A percentile compares a stretch with the other conserved stretches of the same genome.
Conservation (phyloP, 2,888 invertebrate species). For the Parascotia fuliginaria region DNA sequence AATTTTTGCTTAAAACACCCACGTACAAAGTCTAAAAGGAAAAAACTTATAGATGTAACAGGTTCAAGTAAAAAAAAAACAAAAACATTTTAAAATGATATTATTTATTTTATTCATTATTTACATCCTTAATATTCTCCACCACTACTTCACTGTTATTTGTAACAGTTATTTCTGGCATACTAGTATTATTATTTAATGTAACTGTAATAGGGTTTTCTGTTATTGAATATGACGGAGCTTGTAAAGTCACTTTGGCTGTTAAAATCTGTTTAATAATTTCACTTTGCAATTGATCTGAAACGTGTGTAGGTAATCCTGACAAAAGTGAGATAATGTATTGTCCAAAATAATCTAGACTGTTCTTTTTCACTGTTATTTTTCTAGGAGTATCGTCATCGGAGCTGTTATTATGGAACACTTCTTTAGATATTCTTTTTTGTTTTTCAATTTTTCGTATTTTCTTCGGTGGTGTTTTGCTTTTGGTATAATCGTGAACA, state of each 20-base stretch:
- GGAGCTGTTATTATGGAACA: constrained; percentile 1
- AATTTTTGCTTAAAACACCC: too few species aligned
- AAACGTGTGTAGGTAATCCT: constrained; percentile 49
- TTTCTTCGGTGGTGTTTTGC: background rate
- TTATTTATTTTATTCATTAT: background rate
- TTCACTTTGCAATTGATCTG: constrained; percentile 52
- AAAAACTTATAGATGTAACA: too few species aligned
- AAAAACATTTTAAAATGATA: too few species aligned
- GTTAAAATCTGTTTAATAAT: constrained; percentile 45
- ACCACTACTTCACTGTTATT: background rate
- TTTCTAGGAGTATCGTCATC: constrained; percentile 2
- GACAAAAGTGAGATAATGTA: constrained; percentile 52
- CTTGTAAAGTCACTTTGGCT: constrained; percentile 18
- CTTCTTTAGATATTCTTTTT: constrained; percentile 8
- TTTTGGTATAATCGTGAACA: background rate
- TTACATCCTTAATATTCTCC: background rate
- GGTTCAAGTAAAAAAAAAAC: too few species aligned
- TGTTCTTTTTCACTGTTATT: constrained; percentile 12
- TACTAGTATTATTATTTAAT: background rate
- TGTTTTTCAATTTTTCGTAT: background rate
- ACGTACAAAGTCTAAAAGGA: too few species aligned
- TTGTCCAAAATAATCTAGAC: constrained; percentile 51
- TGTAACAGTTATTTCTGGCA: constrained; percentile 4
- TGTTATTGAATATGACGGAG: constrained; percentile 1
- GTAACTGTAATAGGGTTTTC: constrained; percentile 2